phyloP scores from a whole-genome alignment of 2,113 vertebrate genomes.

The Grammomys dolichurus region DNA sequence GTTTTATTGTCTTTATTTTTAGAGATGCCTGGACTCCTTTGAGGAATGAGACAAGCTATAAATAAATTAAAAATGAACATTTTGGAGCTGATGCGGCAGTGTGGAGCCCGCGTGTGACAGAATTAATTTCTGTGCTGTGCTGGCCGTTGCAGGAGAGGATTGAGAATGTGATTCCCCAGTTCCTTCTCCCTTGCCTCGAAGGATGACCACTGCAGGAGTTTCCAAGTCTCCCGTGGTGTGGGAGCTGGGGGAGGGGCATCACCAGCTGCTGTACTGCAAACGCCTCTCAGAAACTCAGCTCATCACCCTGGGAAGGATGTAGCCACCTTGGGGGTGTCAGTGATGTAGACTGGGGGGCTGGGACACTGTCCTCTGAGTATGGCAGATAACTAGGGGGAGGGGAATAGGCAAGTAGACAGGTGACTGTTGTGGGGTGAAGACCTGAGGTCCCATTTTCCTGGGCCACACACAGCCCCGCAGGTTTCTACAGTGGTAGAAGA shows the following conservation, averaged over 20 bases:
- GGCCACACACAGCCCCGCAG: not conserved
- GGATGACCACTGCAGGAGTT: not conserved
- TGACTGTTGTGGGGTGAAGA: not conserved
- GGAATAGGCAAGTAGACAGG: not conserved
- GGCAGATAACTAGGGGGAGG: not conserved
- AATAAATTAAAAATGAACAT: conserved; percentile 71
- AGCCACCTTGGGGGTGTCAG: not conserved
- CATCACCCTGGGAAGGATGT: too few species aligned
- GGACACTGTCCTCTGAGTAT: not conserved
- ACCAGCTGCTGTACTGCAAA: not conserved
- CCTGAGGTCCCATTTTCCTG: not conserved
- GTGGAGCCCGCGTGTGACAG: conserved; percentile 2
- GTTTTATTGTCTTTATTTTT: conserved; percentile 66
- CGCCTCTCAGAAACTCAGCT: not conserved
- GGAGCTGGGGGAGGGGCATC: rapidly evolving
- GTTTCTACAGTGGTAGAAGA: not conserved
- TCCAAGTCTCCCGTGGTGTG: not conserved
- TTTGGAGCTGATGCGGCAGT: conserved; percentile 58
- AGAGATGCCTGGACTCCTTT: conserved; percentile 58
- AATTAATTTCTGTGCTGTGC: conserved; percentile 51
- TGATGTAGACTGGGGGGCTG: not conserved
- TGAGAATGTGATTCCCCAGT: conserved; percentile 50
- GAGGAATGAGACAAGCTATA: conserved; percentile 70
- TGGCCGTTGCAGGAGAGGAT: not conserved
- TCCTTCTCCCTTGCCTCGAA: not conserved